Evolutionary conservation across 2,113 vertebrate genomes (phyloP).

Genomic region (Neogobius melanostomus): DNA sequence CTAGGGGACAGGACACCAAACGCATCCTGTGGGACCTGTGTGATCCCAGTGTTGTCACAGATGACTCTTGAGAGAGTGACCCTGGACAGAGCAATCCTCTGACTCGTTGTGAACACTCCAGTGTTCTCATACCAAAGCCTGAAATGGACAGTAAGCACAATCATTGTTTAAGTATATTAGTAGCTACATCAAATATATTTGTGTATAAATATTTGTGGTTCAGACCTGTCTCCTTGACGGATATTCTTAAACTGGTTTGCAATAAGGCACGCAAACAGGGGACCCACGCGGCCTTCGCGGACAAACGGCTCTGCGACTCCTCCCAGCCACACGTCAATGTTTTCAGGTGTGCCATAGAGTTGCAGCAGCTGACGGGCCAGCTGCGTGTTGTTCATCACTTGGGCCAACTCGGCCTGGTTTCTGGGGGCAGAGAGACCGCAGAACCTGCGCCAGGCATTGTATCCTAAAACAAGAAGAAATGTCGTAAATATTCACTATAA

Average conservation of each 20-base stretch:
- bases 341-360: slow-evolving; percentile 71
- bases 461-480: slow-evolving; percentile 60
- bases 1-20: slow-evolving; percentile 33
- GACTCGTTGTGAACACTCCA: slow-evolving; percentile 62
- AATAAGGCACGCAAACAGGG: slow-evolving; percentile 78
- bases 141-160: neutral
- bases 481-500: neutral
- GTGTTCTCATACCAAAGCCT: slow-evolving; percentile 76
- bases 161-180: neutral
- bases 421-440: slow-evolving; percentile 73
- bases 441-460: slow-evolving; percentile 74
- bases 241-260: slow-evolving; percentile 70
- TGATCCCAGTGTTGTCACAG: slow-evolving; percentile 78
- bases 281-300: slow-evolving; percentile 78
- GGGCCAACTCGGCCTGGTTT: slow-evolving; percentile 56
- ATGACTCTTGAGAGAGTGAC: slow-evolving; percentile 66
- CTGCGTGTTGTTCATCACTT: slow-evolving; percentile 57
- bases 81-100: slow-evolving; percentile 42
- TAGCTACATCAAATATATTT: neutral
- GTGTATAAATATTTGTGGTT: neutral
- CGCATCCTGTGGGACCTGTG: slow-evolving; percentile 29
- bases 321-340: slow-evolving; percentile 79
- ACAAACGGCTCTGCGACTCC: slow-evolving; percentile 79
- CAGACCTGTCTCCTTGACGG: slow-evolving; percentile 77
- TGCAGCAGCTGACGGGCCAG: slow-evolving; percentile 68